phyloP scores from a whole-genome alignment of 92 coral and sea anemone species.

The Phenganax subtilis region DNA sequence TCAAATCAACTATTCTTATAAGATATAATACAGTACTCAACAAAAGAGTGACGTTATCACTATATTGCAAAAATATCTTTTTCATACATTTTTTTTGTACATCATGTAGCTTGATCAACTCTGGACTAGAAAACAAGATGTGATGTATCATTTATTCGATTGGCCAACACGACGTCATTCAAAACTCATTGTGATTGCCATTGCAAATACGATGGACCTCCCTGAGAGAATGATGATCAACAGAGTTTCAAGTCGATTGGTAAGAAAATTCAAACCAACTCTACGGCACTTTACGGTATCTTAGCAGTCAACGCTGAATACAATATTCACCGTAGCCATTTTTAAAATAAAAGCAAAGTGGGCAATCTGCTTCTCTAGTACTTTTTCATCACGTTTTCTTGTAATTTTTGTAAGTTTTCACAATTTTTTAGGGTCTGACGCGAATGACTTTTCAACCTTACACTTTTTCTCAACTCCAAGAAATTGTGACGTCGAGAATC shows the following conservation, averaged over 20 bases:
- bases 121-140: constrained; percentile 97
- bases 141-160: constrained; percentile 91
- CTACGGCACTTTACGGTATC: no score
- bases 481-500: constrained; percentile 88
- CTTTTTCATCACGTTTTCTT: not conserved
- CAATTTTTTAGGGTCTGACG: constrained; percentile 73
- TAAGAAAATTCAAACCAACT: constrained; percentile 2
- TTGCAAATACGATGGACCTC: constrained; percentile 95
- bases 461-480: constrained; percentile 83
- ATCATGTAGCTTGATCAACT: constrained; percentile 67
- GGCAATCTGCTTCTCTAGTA: not conserved
- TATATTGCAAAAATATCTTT: not conserved
- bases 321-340: no score
- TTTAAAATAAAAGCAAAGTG: no score
- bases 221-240: constrained; percentile 98
- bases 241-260: constrained; percentile 93
- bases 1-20: no score
- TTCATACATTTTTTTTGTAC: not conserved
- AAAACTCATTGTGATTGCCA: constrained; percentile 75
- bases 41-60: no score
- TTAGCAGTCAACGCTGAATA: no score
- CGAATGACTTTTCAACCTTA: constrained; percentile 93
- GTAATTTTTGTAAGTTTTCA: not conserved
- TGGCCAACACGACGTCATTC: constrained; percentile 95
- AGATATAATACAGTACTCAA: no score